These are phyloP conservation scores for Sebastes glaucus DNA, from an alignment of 2,797 vertebrate species.

Conservation along the genomic window DNA sequence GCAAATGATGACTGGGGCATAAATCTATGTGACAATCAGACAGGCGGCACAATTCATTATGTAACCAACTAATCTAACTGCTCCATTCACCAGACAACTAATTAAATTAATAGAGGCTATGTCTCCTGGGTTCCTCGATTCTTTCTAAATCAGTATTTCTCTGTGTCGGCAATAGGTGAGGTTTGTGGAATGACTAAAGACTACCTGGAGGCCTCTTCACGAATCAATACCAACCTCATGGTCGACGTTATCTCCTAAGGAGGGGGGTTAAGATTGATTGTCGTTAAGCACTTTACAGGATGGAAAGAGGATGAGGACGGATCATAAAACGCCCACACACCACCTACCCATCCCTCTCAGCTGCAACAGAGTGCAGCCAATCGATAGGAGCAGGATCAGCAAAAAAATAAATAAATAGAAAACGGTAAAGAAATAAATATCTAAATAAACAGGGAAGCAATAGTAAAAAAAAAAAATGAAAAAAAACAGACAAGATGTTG, in stretches of 20 bases:
- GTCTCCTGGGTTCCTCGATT: conserved; percentile 41
- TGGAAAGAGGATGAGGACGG: conserved; percentile 78
- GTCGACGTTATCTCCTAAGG: conserved; percentile 72
- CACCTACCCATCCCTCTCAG: conserved; percentile 70
- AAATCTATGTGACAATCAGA: conserved; percentile 52
- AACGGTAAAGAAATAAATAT: conserved; percentile 34
- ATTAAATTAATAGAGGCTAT: conserved; percentile 56
- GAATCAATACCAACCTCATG: conserved; percentile 77
- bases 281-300: conserved; percentile 82
- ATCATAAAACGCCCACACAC: conserved; percentile 80
- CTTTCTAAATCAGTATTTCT: conserved; percentile 60
- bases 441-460: conserved; percentile 33
- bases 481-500: neutral
- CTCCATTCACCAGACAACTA: conserved; percentile 40
- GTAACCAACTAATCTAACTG: conserved; percentile 44
- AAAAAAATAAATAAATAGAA: conserved; percentile 55
- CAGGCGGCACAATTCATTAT: conserved; percentile 44
- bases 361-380: conserved; percentile 67
- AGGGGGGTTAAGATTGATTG: conserved; percentile 81
- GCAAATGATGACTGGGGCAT: conserved; percentile 37
- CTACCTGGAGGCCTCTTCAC: conserved; percentile 76
- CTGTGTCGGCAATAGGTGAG: conserved; percentile 56
- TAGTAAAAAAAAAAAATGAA: neutral
- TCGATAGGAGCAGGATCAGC: conserved; percentile 73
- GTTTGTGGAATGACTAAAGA: conserved; percentile 77